phyloP scores from a whole-genome alignment of 2,797 vertebrate genomes.

The Echeneis naucrates region DNA sequence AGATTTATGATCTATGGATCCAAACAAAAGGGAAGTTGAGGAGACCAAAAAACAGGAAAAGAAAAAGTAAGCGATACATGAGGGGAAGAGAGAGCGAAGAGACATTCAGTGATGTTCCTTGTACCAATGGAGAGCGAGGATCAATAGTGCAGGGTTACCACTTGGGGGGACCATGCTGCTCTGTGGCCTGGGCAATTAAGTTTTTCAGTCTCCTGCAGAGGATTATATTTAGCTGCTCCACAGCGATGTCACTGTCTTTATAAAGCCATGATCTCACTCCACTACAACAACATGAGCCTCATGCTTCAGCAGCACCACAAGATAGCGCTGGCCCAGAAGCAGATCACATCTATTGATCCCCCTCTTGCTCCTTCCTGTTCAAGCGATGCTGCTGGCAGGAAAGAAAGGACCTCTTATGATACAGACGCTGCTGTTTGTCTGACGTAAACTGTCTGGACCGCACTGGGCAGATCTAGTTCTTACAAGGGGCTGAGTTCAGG shows the following conservation, averaged over 20 bases:
- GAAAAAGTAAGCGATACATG: constrained; percentile 62
- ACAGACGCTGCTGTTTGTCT: constrained; percentile 74
- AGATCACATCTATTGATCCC: constrained; percentile 87
- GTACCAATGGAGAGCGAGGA: constrained; percentile 73
- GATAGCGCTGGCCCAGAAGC: constrained; percentile 80
- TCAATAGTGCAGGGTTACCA: constrained; percentile 85
- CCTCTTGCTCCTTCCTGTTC: constrained; percentile 80
- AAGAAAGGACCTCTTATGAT: constrained; percentile 70
- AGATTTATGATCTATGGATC: constrained; percentile 82
- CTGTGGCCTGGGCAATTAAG: constrained; percentile 80
- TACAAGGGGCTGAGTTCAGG: constrained; percentile 72
- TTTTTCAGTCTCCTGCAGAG: constrained; percentile 81
- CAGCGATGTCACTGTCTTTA: constrained; percentile 83
- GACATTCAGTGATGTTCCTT: constrained; percentile 65
- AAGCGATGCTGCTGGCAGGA: constrained; percentile 75
- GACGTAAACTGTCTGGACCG: constrained; percentile 80
- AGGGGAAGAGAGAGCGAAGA: constrained; percentile 37
- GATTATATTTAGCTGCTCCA: constrained; percentile 87
- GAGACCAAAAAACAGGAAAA: constrained; percentile 61
- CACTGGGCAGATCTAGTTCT: constrained; percentile 77
- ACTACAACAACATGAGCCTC: constrained; percentile 84
- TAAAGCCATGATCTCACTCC: constrained; percentile 87
- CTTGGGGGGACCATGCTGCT: constrained; percentile 59
- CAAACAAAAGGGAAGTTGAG: constrained; percentile 75
- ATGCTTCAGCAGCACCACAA: constrained; percentile 73